Evolutionary conservation across 2,113 vertebrate genomes (phyloP), one percentile per base, ranked within the genome.

Genomic region (Tragelaphus imberbis): DNA sequence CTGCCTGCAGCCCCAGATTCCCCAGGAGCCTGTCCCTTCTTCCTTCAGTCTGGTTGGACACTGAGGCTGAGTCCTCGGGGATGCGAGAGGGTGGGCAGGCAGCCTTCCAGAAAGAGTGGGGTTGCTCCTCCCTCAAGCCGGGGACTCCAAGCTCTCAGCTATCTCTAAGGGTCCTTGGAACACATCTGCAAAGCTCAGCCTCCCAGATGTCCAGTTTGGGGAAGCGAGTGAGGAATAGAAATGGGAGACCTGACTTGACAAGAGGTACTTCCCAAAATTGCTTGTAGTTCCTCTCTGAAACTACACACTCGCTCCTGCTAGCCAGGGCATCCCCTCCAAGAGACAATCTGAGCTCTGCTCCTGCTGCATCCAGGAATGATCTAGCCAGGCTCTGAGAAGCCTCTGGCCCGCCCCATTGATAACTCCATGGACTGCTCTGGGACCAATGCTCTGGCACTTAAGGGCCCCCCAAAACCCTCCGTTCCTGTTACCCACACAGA

Each of bases 281-380:
- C 23, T 10, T 7, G 17, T 2, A 7, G 28, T 0, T 59, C 21
- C 33, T 10, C 58, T 55, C 56, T 33, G n/a, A 49, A 61, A 21
- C 10, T 0, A 3, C 30, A 5, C 2, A 2, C 49, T 10, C 3
- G 4, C 19, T n/a, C 58, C 61, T 7, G 14, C 11, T 13, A 1
- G 6, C 53, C 1, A 8, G 30, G 6, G 6, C 12, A 2, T 56
- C 36, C 1, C 10, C 25, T 19, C 19, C 1, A 0, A 0, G 23
- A 7, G 36, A 40, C 21, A n/a, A 6, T n/a, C 23, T 3, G 44
- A 27, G 25, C 13, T 0, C 3, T 9, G 17, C 28, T 11, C 36
- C 87, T 15, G 19, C 16, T 12, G 55, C 15, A 0, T 36, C 23
- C 9, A 11, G 49, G 47, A 15, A 17, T 1, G 17, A 21, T 11